Base-by-base conservation (phyloP, 1,140 invertebrate species). In the Mycetomoellerius zeteki region DNA sequence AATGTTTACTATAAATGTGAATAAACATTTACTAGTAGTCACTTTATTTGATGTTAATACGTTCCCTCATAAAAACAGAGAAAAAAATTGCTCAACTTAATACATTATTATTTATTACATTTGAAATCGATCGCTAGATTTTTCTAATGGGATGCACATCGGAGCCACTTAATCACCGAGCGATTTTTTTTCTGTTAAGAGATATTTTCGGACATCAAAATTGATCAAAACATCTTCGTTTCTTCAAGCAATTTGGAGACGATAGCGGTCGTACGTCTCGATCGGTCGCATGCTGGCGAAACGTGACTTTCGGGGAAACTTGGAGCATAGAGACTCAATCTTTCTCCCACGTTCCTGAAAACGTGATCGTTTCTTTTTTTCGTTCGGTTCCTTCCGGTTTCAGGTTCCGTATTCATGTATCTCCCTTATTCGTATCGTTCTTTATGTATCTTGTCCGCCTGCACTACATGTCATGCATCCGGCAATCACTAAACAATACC, bases 281-380 rank as follows among this genome's bases (percentile, higher is more conserved):
- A 47, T 6, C 4, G 30, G 21, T 16, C 1, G 73, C 30, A 2
- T 2, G 14, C 7, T 12, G 5, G 14, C 30, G 10, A 27, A 62
- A 85, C 27, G 56, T 64, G 81, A 76, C 58, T 27, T 14, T n/a
- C 3, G n/a, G 24, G 8, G n/a, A 67, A 54, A 67, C 14, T 80
- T 67, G n/a, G n/a, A n/a, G n/a, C 54, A 21, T 24, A 8, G 10
- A 6, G 16, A 50, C 81, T 85, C 58, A 85, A 76, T 27, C 64
- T 76, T 52, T 85, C 43, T 27, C 10, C 12, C 73, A 77, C 21
- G 43, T 76, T 64, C 43, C 24, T 78, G 58, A 85, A 85, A 78
- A 77, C 30, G 37, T 30, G 21, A 0, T 37, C 21, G n/a, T 8
- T 24, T 58, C 24, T 19, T n/a, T 16, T 27, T 60, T 1, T 19